Evolutionary conservation across 2,113 vertebrate genomes (phyloP), one percentile per base, ranked within the genome.

Genomic region (Corythoichthys intestinalis): DNA sequence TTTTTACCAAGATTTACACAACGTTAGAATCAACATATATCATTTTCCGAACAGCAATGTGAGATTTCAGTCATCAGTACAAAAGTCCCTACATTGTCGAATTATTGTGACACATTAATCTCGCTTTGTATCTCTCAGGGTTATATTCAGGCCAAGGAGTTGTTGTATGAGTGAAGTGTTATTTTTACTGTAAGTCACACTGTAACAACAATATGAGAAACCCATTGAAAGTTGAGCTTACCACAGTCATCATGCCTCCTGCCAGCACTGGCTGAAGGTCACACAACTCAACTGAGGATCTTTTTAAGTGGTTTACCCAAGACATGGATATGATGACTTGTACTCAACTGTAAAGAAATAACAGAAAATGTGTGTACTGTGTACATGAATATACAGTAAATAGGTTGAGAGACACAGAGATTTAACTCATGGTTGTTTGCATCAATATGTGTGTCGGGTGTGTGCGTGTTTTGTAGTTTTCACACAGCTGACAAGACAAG

Each of bases 151-250:
- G 88, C 88, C 80, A 66, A 75, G 73, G 72, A 83, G 83, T 79
- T 86, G 85, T 4, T 82, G 87, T 84, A 65, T 78, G 82, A 87
- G 83, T 82, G 80, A 79, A 83, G 86, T 90, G 87, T 88, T 88
- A 86, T 88, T 88, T 85, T 83, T 87, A 82, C 88, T 87, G 85
- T 88, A 86, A 87, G 86, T 85, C 87, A 78, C 79, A 86, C 87
- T 87, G 84, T 85, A 86, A 83, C 85, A 90, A 88, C 85, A 88
- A 74, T 84, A 85, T 69, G 72, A 88, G 87, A 81, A 85, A 86
- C 77, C 75, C 10, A 63, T 78, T 86, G 87, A 87, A 88, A 88
- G 84, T 66, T 78, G 86, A 90, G 77, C 83, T 84, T 76, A 61
- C 87, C 85, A 85, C 88, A 81, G 79, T 82, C 83, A 76, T 73